Percentiles rank a stretch among this genome's conserved stretches.
Evolutionary conservation across 2,113 vertebrate species (phyloP).

Genomic region (Tricholaema leucomelas): DNA sequence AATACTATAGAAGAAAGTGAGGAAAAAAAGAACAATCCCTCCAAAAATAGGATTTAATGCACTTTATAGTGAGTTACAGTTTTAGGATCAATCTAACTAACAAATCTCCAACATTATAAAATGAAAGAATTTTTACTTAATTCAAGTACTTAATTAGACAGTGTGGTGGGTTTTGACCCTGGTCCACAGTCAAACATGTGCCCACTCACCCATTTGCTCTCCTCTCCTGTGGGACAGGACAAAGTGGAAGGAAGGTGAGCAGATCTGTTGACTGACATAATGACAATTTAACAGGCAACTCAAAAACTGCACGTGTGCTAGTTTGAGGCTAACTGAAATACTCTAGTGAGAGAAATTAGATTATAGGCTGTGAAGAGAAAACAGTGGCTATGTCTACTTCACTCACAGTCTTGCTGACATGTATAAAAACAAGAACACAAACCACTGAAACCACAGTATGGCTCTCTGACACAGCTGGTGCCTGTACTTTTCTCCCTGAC

Average conservation of each 20-base stretch:
- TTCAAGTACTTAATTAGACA: not conserved
- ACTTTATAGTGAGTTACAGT: not conserved
- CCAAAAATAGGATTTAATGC: not conserved
- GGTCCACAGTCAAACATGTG: not conserved
- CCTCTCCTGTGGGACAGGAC: rapidly evolving
- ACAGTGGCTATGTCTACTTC: too few species aligned
- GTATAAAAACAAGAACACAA: too few species aligned
- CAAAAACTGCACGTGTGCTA: not conserved
- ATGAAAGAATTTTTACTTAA: not conserved
- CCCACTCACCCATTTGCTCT: not conserved
- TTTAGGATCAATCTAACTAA: not conserved
- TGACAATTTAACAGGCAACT: not conserved
- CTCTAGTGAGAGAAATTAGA: too few species aligned
- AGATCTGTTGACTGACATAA: not conserved
- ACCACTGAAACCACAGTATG: too few species aligned
- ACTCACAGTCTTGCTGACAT: too few species aligned
- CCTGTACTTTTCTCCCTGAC: too few species aligned
- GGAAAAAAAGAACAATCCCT: not conserved
- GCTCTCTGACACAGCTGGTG: too few species aligned
- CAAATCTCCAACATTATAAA: not conserved
- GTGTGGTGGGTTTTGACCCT: not conserved
- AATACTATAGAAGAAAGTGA: not conserved
- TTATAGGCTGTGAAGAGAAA: too few species aligned
- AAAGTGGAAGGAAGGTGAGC: not conserved
- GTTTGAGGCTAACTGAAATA: too few species aligned